Evolutionary conservation across 2,888 invertebrate species (phyloP), one percentile per base, ranked within the genome.

Genomic region (Pollenia griseotomentosa): DNA sequence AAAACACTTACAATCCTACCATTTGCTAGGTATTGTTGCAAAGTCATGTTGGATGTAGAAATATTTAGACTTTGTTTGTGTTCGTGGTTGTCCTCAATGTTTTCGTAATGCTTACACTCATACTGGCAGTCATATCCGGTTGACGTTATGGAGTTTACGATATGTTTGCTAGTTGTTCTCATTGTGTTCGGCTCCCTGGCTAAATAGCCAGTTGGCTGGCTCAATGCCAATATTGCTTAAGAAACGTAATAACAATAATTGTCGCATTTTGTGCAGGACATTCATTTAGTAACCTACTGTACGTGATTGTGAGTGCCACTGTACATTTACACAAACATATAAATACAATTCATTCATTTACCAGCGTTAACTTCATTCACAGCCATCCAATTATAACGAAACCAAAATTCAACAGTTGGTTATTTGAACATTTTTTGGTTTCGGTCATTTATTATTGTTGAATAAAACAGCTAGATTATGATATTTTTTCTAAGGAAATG

Each of bases 61-160:
- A 66, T 40, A 33, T 10, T 68, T 59, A 44, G 16, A 14, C 65
- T 63, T 51, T 46, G 40, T 75, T 66, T 33, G 75, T 81, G 59
- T 53, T 81, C 23, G 71, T 77, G 68, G 70, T 55, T 70, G 63
- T 59, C 79, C 19, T 70, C 68, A 44, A 68, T 70, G 74, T 86
- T 86, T 82, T 83, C 74, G 79, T 86, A 83, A 86, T 86, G 86
- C 75, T 80, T 80, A 55, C 61, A 73, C 80, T 70, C 75, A 75
- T 66, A 80, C 80, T 83, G 80, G 61, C 71, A 66, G 80, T 61
- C 63, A 81, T 83, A 71, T 86, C 86, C 86, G 83, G 75, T 75
- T 80, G 70, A 59, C 77, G 59, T 65, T 83, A 66, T 71, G 80
- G 83, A 61, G 66, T 79, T 74, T 82, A 63, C 74, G 61, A 80